Evolutionary conservation across 1,140 invertebrate genomes (phyloP).

Genomic region (Zaprionus nigranus): DNA sequence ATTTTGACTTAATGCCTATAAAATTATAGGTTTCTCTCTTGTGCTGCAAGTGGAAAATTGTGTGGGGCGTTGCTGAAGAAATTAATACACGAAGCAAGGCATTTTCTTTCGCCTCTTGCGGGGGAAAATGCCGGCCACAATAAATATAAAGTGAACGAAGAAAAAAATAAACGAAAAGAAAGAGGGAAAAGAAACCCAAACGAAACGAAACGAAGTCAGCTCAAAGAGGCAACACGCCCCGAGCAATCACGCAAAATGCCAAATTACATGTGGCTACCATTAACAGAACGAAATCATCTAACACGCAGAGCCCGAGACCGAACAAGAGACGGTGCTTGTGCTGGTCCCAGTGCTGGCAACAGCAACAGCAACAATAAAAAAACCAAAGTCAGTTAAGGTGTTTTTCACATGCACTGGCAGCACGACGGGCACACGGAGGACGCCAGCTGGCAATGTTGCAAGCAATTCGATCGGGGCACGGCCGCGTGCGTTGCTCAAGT

Average conservation of each 20-base stretch:
- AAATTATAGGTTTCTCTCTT: conserved; percentile 73
- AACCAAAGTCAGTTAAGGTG: conserved; percentile 76
- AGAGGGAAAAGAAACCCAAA: conserved; percentile 20
- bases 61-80: conserved; percentile 74
- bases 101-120: conserved; percentile 55
- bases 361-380: conserved; percentile 26
- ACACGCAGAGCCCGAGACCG: conserved; percentile 61
- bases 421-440: conserved; percentile 7
- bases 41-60: conserved; percentile 65
- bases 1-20: conserved; percentile 76
- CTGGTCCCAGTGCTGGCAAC: background rate
- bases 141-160: conserved; percentile 33
- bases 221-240: conserved; percentile 71
- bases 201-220: conserved; percentile 36
- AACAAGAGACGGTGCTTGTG: conserved; percentile 6
- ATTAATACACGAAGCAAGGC: conserved; percentile 67
- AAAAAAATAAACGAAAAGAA: conserved; percentile 14
- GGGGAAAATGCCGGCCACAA: conserved; percentile 65
- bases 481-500: conserved; percentile 33
- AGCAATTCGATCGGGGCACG: conserved; percentile 41
- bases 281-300: conserved; percentile 79
- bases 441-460: conserved; percentile 26
- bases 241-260: conserved; percentile 83
- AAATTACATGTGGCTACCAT: conserved; percentile 80
- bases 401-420: conserved; percentile 58